Evolutionary conservation across 2,113 vertebrate genomes (phyloP).

Genomic region (Canis aureus): DNA sequence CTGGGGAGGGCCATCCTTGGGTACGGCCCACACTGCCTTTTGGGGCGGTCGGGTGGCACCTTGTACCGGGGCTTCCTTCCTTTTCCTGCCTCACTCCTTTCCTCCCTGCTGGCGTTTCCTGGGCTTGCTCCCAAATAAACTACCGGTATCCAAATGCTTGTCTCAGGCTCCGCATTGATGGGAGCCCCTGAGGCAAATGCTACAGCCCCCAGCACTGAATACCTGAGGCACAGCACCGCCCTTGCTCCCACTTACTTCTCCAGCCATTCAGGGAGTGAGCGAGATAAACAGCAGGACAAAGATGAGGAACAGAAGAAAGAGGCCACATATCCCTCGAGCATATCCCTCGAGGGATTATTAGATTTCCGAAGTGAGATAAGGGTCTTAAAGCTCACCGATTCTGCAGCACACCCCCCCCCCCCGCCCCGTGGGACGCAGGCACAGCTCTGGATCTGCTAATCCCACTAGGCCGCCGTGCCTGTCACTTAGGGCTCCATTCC

Average conservation of each 20-base stretch:
- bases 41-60: accelerated
- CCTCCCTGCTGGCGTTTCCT: not conserved
- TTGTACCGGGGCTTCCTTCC: not conserved
- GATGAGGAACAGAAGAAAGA: not conserved
- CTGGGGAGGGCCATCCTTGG: accelerated
- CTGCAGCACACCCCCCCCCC: not conserved
- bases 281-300: not conserved
- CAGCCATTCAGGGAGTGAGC: accelerated
- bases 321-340: not conserved
- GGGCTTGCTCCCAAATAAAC: not conserved
- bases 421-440: accelerated
- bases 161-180: not conserved
- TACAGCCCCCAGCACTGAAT: not conserved
- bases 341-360: constrained; percentile 42
- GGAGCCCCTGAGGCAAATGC: not conserved
- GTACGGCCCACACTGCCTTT: accelerated
- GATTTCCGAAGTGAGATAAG: not conserved
- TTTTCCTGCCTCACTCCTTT: not conserved
- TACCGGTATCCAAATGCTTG: not conserved
- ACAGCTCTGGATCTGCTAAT: not conserved
- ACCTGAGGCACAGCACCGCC: accelerated
- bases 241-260: accelerated
- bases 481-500: not conserved
- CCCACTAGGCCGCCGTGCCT: not conserved
- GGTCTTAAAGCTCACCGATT: constrained; percentile 11